Conservation (phyloP, 2,113 vertebrate species). For the Lepisosteus osseus region DNA sequence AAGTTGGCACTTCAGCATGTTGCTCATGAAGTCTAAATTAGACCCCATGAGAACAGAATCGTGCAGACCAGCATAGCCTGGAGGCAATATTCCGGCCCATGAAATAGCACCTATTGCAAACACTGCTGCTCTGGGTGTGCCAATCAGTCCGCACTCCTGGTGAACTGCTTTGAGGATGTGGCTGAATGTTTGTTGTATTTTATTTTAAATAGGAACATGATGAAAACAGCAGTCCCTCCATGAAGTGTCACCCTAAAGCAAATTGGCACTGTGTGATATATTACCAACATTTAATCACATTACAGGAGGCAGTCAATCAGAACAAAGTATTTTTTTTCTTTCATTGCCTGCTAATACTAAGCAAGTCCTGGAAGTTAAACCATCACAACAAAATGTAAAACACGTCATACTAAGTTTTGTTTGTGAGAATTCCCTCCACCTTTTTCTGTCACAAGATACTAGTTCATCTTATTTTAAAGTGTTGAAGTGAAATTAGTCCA, state of each 20-base stretch:
- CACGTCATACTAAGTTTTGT: too few species aligned
- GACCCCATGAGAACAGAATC: not conserved
- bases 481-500: too few species aligned
- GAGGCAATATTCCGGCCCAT: not conserved
- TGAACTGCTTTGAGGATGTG: not conserved
- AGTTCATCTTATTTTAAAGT: too few species aligned
- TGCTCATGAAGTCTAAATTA: not conserved
- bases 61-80: not conserved
- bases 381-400: too few species aligned
- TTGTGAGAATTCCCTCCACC: too few species aligned
- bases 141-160: not conserved
- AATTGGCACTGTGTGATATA: not conserved
- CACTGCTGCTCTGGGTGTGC: not conserved
- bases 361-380: too few species aligned
- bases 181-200: not conserved
- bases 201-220: not conserved
- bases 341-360: too few species aligned
- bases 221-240: not conserved
- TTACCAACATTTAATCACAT: conserved; percentile 3
- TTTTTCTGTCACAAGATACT: too few species aligned
- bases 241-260: not conserved
- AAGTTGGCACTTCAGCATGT: too few species aligned
- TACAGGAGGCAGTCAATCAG: conserved; percentile 7
- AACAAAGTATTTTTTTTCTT: not conserved
- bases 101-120: not conserved